A percentile compares a stretch with the other conserved stretches of the same genome.
phyloP scores from a whole-genome alignment of 2,888 invertebrate genomes.

The Latrodectus elegans region DNA sequence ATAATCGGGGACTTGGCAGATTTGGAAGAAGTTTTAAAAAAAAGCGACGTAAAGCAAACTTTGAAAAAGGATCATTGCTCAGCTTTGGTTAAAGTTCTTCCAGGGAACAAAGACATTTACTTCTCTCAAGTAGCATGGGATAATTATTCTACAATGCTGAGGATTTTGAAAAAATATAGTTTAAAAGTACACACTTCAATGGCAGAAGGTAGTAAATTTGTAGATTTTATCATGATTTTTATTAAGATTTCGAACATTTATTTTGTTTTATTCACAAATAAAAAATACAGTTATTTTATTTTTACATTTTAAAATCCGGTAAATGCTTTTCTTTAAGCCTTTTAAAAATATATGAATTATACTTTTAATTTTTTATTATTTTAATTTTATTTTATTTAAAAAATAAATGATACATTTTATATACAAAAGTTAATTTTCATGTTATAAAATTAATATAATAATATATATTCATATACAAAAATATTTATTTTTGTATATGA shows the following conservation, averaged over 20 bases:
- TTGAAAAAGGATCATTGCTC: constrained; percentile 79
- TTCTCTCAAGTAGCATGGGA: constrained; percentile 88
- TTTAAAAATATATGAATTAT: no score
- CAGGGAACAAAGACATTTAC: constrained; percentile 79
- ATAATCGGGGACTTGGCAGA: constrained; percentile 85
- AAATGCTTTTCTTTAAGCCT: no score
- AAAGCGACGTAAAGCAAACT: constrained; percentile 37
- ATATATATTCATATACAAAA: no score
- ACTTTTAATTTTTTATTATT: no score
- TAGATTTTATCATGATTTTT: background rate
- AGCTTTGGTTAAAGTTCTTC: constrained; percentile 81
- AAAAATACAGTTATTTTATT: no score
- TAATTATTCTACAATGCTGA: constrained; percentile 87
- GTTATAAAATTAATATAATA: no score
- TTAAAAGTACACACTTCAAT: constrained; percentile 83
- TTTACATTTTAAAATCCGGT: no score
- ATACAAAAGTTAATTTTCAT: no score
- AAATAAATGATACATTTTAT: no score
- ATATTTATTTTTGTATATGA: no score
- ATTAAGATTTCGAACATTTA: background rate
- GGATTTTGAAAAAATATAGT: constrained; percentile 88
- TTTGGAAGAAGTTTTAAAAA: constrained; percentile 77
- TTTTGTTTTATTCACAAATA: background rate
- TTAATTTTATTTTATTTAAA: no score
- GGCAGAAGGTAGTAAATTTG: constrained; percentile 42